Base-by-base conservation (phyloP, 2,888 invertebrate species). In the Drosophila imparisetae region DNA sequence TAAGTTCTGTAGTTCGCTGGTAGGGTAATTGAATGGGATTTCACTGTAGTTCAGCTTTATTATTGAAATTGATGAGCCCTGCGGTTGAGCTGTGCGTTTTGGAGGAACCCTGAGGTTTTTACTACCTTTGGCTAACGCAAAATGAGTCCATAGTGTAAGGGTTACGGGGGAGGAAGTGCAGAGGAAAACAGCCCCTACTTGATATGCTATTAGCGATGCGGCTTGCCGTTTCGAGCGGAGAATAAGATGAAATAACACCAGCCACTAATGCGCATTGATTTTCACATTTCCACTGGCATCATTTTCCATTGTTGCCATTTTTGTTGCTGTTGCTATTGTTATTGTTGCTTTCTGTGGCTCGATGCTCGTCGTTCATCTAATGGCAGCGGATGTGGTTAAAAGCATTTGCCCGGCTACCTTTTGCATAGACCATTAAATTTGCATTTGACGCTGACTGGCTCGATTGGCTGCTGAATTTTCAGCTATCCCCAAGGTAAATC, bases 381-480 rank as follows among this genome's bases (percentile, higher is more conserved):
- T 89, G 85, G 87, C 87, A 78, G 69, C 89, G 89, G 89, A 86
- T 89, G 87, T 89, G 86, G 89, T 86, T 89, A 86, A 86, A 86
- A 86, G 86, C 86, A 89, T 86, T 86, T 89, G 78, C 83, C 87
- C 72, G 70, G 81, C 81, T 86, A 87, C 83, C 89, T 87, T 87
- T 84, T 80, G 80, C 83, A 89, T 89, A 86, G 85, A 85, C 87
- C 86, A 86, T 86, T 89, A 86, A 86, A 86, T 86, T 86, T 89
- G 89, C 86, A 89, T 89, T 86, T 89, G 87, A 80, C 64, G 89
- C 72, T 86, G 89, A 86, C 89, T 81, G 75, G 87, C 78, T 69
- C 80, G 73, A 84, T 89, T 86, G 86, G 57, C 78, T 72, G 73
- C 72, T 57, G 45, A 50, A 65, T 62, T 57, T 48, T 66, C 36